A percentile compares a stretch with the other conserved stretches of the same genome.
phyloP scores from a whole-genome alignment of 2,888 invertebrate species.

The Saturnia japonica region DNA sequence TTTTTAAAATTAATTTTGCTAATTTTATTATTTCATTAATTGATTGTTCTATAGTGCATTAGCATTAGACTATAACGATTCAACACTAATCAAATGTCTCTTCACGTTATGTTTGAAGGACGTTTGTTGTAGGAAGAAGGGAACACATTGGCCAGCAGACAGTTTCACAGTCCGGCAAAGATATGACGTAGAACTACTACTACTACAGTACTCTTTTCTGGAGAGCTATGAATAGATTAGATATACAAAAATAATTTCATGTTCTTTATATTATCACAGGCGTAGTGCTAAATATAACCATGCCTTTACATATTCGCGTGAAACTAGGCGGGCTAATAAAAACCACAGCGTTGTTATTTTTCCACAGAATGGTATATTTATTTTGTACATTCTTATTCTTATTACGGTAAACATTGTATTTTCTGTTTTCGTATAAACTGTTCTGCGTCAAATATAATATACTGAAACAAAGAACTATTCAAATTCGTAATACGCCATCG shows the following conservation, averaged over 20 bases:
- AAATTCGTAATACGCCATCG: background rate
- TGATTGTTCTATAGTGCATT: no score
- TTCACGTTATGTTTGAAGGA: no score
- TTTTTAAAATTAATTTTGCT: background rate
- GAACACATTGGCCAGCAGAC: no score
- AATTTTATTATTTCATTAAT: slow-evolving; percentile 19
- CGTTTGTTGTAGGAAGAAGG: no score
- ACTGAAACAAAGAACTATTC: background rate
- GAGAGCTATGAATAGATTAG: no score
- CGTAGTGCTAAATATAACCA: background rate
- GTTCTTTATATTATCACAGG: background rate
- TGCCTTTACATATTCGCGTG: slow-evolving; percentile 1
- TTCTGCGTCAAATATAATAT: background rate
- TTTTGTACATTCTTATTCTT: background rate
- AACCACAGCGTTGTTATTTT: background rate
- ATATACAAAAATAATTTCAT: background rate
- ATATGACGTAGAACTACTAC: no score
- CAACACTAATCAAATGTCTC: no score
- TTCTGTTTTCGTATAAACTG: background rate
- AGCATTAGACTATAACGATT: no score
- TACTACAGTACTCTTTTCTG: background rate
- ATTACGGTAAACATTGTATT: slow-evolving; percentile 11
- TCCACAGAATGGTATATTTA: slow-evolving; percentile 1
- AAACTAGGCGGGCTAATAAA: slow-evolving; percentile 8
- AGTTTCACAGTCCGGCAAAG: no score